These are phyloP conservation scores for Drosophila stalkeri DNA, from an alignment of 2,888 invertebrate species.

Conservation along the genomic window DNA sequence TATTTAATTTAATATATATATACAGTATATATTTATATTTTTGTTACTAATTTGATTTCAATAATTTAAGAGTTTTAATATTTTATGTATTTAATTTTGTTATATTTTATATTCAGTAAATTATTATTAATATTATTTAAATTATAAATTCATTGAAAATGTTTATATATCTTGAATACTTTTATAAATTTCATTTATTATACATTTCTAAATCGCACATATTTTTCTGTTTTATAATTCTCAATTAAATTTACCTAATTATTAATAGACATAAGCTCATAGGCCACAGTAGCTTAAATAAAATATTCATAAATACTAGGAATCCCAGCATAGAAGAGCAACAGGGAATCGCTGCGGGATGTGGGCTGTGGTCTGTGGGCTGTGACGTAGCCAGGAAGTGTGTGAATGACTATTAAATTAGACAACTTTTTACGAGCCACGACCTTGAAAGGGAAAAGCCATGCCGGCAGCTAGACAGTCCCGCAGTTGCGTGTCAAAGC, in stretches of 20 bases:
- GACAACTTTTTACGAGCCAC: conserved; percentile 65
- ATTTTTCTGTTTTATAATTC: too few species aligned
- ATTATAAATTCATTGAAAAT: too few species aligned
- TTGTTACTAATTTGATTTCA: too few species aligned
- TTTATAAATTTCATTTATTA: too few species aligned
- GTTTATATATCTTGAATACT: too few species aligned
- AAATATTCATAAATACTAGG: background rate
- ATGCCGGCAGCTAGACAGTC: conserved; percentile 4
- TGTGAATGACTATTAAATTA: conserved; percentile 63
- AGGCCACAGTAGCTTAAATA: background rate
- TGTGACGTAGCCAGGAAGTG: conserved; percentile 22
- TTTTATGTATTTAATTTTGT: too few species aligned
- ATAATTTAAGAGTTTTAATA: too few species aligned
- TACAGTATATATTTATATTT: too few species aligned
- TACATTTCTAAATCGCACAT: too few species aligned
- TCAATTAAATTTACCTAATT: background rate
- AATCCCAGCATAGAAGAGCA: background rate
- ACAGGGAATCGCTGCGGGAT: conserved; percentile 5
- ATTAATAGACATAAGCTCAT: background rate
- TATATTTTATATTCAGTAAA: too few species aligned
- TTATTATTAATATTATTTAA: too few species aligned
- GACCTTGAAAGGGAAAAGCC: conserved; percentile 58
- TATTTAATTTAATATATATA: too few species aligned
- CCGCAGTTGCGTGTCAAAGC: conserved; percentile 55
- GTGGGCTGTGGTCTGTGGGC: conserved; percentile 1